phyloP scores from a whole-genome alignment of 2,113 vertebrate species.

The Paradisaea rubra region DNA sequence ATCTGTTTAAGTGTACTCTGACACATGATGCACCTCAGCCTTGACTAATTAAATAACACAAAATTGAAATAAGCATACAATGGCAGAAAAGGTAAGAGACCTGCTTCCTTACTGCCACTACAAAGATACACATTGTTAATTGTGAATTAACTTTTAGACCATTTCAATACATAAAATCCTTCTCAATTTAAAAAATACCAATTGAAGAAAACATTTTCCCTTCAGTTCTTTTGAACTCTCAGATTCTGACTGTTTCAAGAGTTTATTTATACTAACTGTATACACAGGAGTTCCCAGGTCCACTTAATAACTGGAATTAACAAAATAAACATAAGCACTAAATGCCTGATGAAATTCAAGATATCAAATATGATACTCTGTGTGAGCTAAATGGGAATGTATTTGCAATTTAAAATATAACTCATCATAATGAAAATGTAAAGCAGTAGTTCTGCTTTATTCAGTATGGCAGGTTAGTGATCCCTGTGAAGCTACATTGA shows the following conservation, averaged over 20 bases:
- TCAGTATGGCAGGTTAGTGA: slow-evolving; percentile 94
- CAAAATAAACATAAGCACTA: slow-evolving; percentile 58
- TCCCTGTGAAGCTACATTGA: slow-evolving; percentile 89
- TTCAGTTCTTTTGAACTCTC: not conserved
- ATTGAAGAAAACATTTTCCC: not conserved
- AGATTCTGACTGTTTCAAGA: not conserved
- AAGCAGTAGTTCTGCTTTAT: slow-evolving; percentile 96
- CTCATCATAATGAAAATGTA: slow-evolving; percentile 99
- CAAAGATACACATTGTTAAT: not conserved
- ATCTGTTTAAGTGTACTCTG: not conserved
- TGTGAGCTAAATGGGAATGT: slow-evolving; percentile 65
- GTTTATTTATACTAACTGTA: not conserved
- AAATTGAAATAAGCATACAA: slow-evolving; percentile 3
- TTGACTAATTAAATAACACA: slow-evolving; percentile 20
- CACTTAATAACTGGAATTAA: slow-evolving; percentile 40
- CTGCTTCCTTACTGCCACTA: not conserved
- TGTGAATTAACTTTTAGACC: not conserved
- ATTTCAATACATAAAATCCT: not conserved
- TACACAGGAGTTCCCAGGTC: not conserved
- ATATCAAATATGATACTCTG: slow-evolving; percentile 17
- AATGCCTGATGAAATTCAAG: slow-evolving; percentile 49
- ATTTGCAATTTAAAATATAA: slow-evolving; percentile 98
- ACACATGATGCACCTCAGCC: not conserved
- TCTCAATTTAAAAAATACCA: not conserved
- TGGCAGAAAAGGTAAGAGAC: not conserved